A percentile compares a stretch with the other conserved stretches of the same genome.
phyloP scores from a whole-genome alignment of 2,888 invertebrate genomes.

The Tiphia femorata region DNA sequence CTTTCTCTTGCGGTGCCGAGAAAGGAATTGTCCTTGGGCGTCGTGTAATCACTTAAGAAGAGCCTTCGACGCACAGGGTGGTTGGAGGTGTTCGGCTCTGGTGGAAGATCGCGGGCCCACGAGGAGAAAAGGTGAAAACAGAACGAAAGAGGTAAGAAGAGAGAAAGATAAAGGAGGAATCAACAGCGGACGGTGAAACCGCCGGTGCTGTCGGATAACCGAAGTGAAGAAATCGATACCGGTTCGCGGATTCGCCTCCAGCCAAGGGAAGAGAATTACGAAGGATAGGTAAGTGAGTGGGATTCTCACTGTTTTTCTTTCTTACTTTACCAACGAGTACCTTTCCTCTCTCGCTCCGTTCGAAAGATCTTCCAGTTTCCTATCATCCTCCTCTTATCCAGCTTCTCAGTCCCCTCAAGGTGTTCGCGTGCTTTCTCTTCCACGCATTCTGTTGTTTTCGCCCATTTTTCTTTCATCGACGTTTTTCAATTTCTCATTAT shows the following conservation, averaged over 20 bases:
- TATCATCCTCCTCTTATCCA: no score
- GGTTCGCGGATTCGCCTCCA: background rate
- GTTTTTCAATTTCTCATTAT: no score
- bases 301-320: no score
- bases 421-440: no score
- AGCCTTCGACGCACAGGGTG: background rate
- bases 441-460: no score
- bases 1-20: no score
- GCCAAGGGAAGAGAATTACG: background rate
- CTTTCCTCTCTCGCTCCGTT: background rate
- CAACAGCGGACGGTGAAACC: background rate
- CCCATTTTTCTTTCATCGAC: no score
- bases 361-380: no score
- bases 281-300: no score
- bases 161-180: no score
- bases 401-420: no score
- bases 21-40: background rate
- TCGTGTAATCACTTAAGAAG: constrained; percentile 3
- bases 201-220: background rate
- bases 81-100: background rate
- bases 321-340: no score
- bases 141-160: background rate
- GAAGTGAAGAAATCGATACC: constrained; percentile 1
- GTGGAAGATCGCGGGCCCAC: background rate
- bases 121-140: background rate